Base-by-base conservation (phyloP, 2,888 invertebrate genomes). In the Apoda limacodes region DNA sequence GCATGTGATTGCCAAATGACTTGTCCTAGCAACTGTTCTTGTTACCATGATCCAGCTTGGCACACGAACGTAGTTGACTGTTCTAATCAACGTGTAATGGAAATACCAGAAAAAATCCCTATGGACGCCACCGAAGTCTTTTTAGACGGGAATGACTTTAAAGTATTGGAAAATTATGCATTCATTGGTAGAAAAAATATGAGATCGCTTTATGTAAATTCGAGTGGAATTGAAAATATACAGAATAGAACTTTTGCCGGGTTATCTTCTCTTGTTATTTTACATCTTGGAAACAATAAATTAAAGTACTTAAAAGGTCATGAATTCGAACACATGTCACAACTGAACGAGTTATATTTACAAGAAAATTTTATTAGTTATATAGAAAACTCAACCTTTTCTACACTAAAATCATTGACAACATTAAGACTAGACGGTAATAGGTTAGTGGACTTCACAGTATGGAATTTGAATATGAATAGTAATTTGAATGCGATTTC, bases 1-100 rank as follows among this genome's bases (percentile, higher is more conserved):
- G 93, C 93, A 22, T 97, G 97, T 62, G 96, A 96, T 72, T 97
- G 97, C 74, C 93, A 96, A 81, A 94, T 95, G 92, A 94, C 92
- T 38, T 97, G 97, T 56, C 97, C 97, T 5, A 85, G 87, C 51
- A 93, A 93, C 61, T 97, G 97, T 71, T 89, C 91, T 43, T 97
- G 97, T 68, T 96, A 93, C 75, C 94, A 95, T 64, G 96, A 97
- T 63, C 92, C 92, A 52, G 90, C 92, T 30, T 96, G 95, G 93
- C 89, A 90, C 49, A 93, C 92, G 34, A 95, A 94, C 66, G 91
- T 94, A 10, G 94, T 95, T 23, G 95, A 95, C 65, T 95, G 95
- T 70, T 92, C 93, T 42, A 87, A 87, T 22, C 89, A 92, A 65
- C 83, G 85, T 57, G 86, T 90, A 52, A 75, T 82, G 40, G 88